phyloP scores from a whole-genome alignment of 2,113 vertebrate species.

The Meles meles region DNA sequence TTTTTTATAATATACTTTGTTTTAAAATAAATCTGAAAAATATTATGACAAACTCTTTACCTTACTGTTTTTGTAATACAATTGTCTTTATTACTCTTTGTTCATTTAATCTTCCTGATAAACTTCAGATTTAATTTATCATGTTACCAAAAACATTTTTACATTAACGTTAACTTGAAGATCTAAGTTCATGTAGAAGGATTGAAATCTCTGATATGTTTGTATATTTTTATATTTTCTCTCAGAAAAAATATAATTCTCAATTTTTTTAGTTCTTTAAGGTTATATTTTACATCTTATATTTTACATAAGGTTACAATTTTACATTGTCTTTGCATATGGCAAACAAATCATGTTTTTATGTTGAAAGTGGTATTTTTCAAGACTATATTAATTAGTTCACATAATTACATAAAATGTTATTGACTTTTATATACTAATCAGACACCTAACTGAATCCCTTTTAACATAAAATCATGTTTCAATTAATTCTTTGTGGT shows the following conservation, averaged over 20 bases:
- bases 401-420: not conserved
- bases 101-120: not conserved
- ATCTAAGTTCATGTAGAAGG: not conserved
- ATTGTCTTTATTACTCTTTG: not conserved
- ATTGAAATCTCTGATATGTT: not conserved
- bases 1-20: not conserved
- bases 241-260: not conserved
- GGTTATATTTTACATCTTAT: not conserved
- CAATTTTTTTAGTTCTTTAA: not conserved
- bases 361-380: not conserved
- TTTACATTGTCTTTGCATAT: not conserved
- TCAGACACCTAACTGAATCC: not conserved
- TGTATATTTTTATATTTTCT: not conserved
- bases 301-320: too few species aligned
- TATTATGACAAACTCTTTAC: not conserved
- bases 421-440: not conserved
- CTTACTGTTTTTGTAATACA: not conserved
- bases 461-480: not conserved
- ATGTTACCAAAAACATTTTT: not conserved
- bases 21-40: not conserved
- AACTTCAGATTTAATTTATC: not conserved
- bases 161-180: not conserved
- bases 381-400: not conserved
- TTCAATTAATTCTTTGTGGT: not conserved
- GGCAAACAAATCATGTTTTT: not conserved